Percentiles rank a stretch among this genome's conserved stretches.
These are phyloP conservation scores for Drosophila equinoxialis DNA, from an alignment of 1,140 invertebrate genomes.

Conservation along the genomic window DNA sequence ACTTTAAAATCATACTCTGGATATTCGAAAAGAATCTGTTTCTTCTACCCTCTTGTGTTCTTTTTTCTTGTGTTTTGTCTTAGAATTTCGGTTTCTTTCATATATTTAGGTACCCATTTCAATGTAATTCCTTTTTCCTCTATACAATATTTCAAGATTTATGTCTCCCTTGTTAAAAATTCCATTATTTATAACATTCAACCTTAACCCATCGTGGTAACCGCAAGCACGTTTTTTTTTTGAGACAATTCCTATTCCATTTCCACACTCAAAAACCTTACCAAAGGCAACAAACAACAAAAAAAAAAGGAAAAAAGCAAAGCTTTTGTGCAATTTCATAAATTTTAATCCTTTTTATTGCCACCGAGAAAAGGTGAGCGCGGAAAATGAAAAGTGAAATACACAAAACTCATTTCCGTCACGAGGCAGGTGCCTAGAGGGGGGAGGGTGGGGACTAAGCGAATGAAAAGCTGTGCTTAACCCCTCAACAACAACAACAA, in stretches of 20 bases:
- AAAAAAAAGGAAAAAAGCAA: constrained; percentile 39
- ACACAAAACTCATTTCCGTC: constrained; percentile 77
- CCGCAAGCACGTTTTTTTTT: constrained; percentile 59
- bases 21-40: too few species aligned
- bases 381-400: constrained; percentile 75
- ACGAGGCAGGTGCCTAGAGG: constrained; percentile 27
- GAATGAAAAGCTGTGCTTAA: constrained; percentile 62
- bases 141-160: constrained; percentile 45
- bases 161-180: constrained; percentile 41
- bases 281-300: constrained; percentile 28
- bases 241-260: constrained; percentile 56
- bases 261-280: constrained; percentile 37
- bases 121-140: background rate
- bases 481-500: constrained; percentile 28
- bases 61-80: too few species aligned
- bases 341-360: constrained; percentile 81
- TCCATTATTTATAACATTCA: constrained; percentile 65
- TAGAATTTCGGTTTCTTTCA: too few species aligned
- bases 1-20: too few species aligned
- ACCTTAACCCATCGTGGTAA: constrained; percentile 48
- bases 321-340: constrained; percentile 66
- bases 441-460: constrained; percentile 12
- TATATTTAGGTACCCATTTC: background rate
- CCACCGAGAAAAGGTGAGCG: constrained; percentile 36
- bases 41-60: too few species aligned